phyloP scores from a whole-genome alignment of 1,140 invertebrate species.

The Paralvinella palmiformis region DNA sequence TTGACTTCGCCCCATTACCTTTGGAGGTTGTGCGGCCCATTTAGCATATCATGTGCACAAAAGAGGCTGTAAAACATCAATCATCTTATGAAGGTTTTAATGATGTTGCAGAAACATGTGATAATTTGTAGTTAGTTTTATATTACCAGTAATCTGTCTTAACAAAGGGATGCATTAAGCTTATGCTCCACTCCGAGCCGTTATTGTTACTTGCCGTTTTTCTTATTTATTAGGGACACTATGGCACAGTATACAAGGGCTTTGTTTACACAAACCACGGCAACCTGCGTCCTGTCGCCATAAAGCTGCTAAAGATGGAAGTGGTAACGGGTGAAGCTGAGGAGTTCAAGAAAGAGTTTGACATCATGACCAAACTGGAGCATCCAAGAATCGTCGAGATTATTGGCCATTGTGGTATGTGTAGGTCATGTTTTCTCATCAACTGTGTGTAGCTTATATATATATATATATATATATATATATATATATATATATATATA shows the following conservation, averaged over 20 bases:
- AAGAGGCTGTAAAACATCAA: too few species aligned
- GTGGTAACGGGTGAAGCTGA: conserved; percentile 9
- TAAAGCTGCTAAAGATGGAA: conserved; percentile 14
- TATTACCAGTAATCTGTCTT: too few species aligned
- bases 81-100: too few species aligned
- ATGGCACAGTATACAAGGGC: conserved; percentile 19
- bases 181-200: background rate
- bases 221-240: conserved; percentile 16
- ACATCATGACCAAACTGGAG: conserved; percentile 13
- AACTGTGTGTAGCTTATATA: too few species aligned
- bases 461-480: too few species aligned
- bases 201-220: background rate
- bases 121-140: too few species aligned
- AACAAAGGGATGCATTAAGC: too few species aligned
- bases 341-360: conserved; percentile 21
- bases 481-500: background rate
- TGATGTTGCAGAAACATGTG: too few species aligned
- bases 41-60: too few species aligned
- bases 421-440: background rate
- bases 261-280: background rate
- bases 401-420: conserved; percentile 14
- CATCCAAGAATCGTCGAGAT: conserved; percentile 20
- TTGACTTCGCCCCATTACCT: too few species aligned
- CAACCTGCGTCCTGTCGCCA: background rate
- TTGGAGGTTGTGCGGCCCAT: too few species aligned